Evolutionary conservation across 2,888 invertebrate genomes (phyloP), one percentile per base, ranked within the genome.

Genomic region (Belgica antarctica): DNA sequence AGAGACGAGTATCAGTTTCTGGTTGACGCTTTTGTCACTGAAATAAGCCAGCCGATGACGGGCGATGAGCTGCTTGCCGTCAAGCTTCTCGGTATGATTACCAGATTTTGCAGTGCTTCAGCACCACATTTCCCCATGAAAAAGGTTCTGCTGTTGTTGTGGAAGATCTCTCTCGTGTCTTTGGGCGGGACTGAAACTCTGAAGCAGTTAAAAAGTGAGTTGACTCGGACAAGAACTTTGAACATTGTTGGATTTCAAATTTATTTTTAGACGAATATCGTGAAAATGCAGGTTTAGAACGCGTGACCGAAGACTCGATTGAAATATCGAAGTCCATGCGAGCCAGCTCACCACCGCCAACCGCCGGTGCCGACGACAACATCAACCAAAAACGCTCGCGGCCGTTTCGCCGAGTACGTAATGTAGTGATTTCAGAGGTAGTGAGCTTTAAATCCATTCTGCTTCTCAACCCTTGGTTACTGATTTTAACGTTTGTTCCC

Each of bases 101-200:
- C 96, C 31, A 87, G 91, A 74, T 95, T 98, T 77, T 98, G 98
- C 81, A 93, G 94, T 74, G 97, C 97, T 1, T 89, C 90, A 25
- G 92, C 94, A 4, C 95, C 97, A 17, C 96, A 98, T 82, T 98
- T 96, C 81, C 99, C 99, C 1, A 97, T 99, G 88, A 97, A 96
- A 79, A 99, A 99, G 82, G 93, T 98, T 8, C 83, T 99, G 17
- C 82, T 99, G 62, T 82, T 99, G 17, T 79, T 97, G 1, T 99
- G 99, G 99, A 99, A 99, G 82, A 86, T 94, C 8, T 86, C 97
- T 71, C 82, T 99, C 66, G 88, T 96, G 1, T 90, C 92, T 12
- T 82, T 99, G 62, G 99, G 99, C 22, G 98, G 97, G 5, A 92
- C 93, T 76, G 87, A 89, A 71, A 88, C 89, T 70, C 81, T 97